Evolutionary conservation across 2,888 invertebrate genomes (phyloP), one percentile per base, ranked within the genome.

Genomic region (Leptothorax acervorum): DNA sequence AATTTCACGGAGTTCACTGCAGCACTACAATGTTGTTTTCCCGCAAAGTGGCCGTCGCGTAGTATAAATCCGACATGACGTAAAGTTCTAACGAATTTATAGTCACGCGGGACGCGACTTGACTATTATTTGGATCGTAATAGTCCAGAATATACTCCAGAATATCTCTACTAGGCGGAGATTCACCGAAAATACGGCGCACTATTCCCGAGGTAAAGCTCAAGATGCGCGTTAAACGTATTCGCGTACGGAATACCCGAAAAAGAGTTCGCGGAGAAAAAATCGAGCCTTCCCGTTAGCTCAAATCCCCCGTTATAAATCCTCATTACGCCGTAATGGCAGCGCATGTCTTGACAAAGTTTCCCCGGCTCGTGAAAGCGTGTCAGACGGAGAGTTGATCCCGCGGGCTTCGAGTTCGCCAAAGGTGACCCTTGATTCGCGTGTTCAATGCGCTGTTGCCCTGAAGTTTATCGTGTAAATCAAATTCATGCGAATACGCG

Each of bases 341-440:
- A 53, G 66, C 70, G 48, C 84, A 82, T 82, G 86, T 76, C 84
- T 62, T 57, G 88, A 86, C 86, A 84, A 89, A 90, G 87, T 91
- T 90, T 76, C 45, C 73, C 66, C 45, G 39, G 39, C 63, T 82
- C 55, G 79, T 81, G 79, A 85, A 86, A 87, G 82, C 84, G 68
- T 86, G 86, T 81, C 88, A 51, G 57, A 84, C 83, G 85, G 45
- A n/a, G 57, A 73, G 84, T 85, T 76, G 83, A 88, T 89, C 89
- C 89, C 87, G 62, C 23, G 87, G 83, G 88, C 78, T 86, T 79
- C 45, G 74, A 87, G 81, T 68, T 75, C 71, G 39, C 48, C 82
- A 35, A 55, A 51, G 74, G 74, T 74, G 74, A 74, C 71, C 75
- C 31, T 75, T 63, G 55, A 75, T 39, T 51, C 60, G 79, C 35